These are phyloP conservation scores for Lydus trimaculatus DNA, from an alignment of 2,888 invertebrate species.

Conservation along the genomic window DNA sequence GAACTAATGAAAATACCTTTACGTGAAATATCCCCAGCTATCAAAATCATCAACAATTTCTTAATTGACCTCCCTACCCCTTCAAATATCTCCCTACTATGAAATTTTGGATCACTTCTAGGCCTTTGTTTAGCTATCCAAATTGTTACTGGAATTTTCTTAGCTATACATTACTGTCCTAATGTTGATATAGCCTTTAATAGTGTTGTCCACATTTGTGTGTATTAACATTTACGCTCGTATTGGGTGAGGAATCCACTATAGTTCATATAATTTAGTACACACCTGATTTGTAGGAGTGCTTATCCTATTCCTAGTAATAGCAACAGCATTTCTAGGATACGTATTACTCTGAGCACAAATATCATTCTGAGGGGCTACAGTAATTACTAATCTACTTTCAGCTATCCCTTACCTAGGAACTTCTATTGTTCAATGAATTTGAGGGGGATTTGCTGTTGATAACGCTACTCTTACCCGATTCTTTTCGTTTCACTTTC, in stretches of 20 bases:
- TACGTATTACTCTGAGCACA: slow-evolving; percentile 82
- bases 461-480: slow-evolving; percentile 78
- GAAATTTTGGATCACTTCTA: slow-evolving; percentile 75
- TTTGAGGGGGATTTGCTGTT: slow-evolving; percentile 80
- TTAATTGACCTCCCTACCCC: slow-evolving; percentile 69
- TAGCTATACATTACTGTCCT: slow-evolving; percentile 74
- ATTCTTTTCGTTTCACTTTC: slow-evolving; percentile 78
- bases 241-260: slow-evolving; percentile 71
- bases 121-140: slow-evolving; percentile 70
- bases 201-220: slow-evolving; percentile 73
- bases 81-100: slow-evolving; percentile 68
- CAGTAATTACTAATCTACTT: slow-evolving; percentile 65
- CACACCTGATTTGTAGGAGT: slow-evolving; percentile 72
- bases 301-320: slow-evolving; percentile 71
- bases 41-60: slow-evolving; percentile 68
- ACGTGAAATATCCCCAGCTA: slow-evolving; percentile 61
- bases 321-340: slow-evolving; percentile 79
- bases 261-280: slow-evolving; percentile 59
- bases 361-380: slow-evolving; percentile 82
- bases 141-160: slow-evolving; percentile 73
- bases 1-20: slow-evolving; percentile 62
- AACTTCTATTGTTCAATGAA: slow-evolving; percentile 69
- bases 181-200: slow-evolving; percentile 71
- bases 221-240: slow-evolving; percentile 74
- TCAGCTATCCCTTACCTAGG: slow-evolving; percentile 77